A percentile compares a stretch with the other conserved stretches of the same genome.
Evolutionary conservation across 2,113 vertebrate species (phyloP).

Genomic region (Sylvilagus bachmani): DNA sequence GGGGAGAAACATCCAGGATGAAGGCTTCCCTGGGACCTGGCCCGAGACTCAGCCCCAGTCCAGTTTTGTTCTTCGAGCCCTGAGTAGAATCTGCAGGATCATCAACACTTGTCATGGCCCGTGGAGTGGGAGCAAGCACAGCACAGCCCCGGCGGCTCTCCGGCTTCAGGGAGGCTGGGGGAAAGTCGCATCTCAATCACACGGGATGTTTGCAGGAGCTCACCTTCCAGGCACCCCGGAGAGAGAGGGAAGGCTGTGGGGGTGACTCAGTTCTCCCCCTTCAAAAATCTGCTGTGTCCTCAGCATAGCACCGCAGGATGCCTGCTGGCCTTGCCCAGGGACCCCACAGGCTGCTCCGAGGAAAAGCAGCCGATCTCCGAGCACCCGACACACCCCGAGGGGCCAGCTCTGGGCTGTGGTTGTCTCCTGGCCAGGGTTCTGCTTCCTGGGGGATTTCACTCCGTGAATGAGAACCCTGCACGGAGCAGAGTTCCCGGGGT

Average conservation of each 20-base stretch:
- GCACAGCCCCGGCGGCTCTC: no score
- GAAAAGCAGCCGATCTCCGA: no score
- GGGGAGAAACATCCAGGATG: no score
- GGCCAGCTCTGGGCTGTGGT: accelerated
- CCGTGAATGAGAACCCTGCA: background rate
- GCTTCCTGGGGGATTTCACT: background rate
- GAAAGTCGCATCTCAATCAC: background rate
- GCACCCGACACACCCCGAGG: background rate
- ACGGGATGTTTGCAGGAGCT: accelerated
- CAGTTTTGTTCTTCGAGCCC: background rate
- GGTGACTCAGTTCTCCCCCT: background rate
- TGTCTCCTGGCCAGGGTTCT: background rate
- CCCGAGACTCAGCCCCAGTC: background rate
- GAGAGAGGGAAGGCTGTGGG: background rate
- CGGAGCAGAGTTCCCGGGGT: background rate
- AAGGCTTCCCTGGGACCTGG: background rate
- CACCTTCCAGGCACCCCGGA: no score
- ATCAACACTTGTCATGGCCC: background rate
- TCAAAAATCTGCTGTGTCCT: no score
- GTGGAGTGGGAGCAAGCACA: no score
- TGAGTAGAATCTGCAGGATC: background rate
- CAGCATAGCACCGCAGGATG: background rate
- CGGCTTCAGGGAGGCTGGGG: background rate
- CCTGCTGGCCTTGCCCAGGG: accelerated
- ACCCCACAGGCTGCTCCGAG: accelerated